Base-by-base conservation (phyloP, 2,113 vertebrate genomes). In the Camelus dromedarius region DNA sequence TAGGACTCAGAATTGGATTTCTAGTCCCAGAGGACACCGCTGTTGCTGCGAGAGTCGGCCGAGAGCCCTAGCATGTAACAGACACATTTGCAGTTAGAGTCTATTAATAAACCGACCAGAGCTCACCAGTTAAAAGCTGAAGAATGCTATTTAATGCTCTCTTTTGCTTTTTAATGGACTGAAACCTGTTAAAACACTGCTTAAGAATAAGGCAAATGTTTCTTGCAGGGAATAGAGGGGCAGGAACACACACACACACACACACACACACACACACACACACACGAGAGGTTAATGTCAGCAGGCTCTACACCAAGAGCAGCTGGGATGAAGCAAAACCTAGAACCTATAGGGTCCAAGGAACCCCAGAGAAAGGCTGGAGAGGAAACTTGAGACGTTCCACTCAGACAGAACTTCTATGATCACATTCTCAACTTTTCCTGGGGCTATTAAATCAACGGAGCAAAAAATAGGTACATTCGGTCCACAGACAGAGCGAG, bases 401-500 rank as follows among this genome's bases (percentile, higher is more conserved):
- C 30, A 70, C 95, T 96, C 96, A 95, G 85, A 98, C 13, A 95
- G 96, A 97, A 93, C 97, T 98, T 93, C 67, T 89, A 66, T 97
- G 88, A 95, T 0, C 73, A 80, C 38, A 86, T 79, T 93, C 81
- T 91, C 94, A 98, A 96, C 93, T 97, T 97, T 97, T 96, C 92
- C 96, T 96, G 60, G 75, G 95, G 93, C 93, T 97, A 95, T 98
- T 97, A 98, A 98, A 98, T 79, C 95, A 98, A 67, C 72, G 95
- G 98, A 98, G 97, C 97, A 97, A 97, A 98, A 98, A 98, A 98
- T 84, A 95, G 97, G 95, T 95, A 96, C 95, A 97, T 92, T 97
- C 95, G 89, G 97, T 98, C 35, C 58, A 92, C 87, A 97, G 98
- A 97, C 69, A 97, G 81, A 80, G 95, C 97, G 98, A 85, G 42